These are phyloP conservation scores for Solenodon paradoxus DNA, from an alignment of 2,113 vertebrate genomes.

Conservation along the genomic window DNA sequence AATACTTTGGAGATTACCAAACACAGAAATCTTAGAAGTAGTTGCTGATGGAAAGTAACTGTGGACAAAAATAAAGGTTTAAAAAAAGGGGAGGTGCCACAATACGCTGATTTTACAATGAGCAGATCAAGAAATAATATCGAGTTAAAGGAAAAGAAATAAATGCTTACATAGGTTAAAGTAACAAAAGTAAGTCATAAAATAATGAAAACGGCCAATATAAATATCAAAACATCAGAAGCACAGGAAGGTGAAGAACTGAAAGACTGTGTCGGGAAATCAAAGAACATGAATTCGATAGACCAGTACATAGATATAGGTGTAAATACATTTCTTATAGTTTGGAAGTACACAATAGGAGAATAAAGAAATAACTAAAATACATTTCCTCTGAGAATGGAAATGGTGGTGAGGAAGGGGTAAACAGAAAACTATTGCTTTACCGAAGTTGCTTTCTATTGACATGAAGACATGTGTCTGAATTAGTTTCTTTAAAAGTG, in stretches of 20 bases:
- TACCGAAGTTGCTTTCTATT: background rate
- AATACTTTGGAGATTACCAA: background rate
- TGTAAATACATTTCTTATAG: background rate
- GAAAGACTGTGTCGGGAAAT: background rate
- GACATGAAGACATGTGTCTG: background rate
- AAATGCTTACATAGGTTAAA: background rate
- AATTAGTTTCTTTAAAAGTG: background rate
- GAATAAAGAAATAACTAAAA: background rate
- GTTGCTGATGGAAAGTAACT: background rate
- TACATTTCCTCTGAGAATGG: background rate
- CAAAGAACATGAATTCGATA: background rate
- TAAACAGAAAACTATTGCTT: background rate
- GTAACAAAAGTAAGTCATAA: background rate
- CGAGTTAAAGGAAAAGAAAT: background rate
- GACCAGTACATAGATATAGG: background rate
- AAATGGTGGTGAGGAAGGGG: background rate
- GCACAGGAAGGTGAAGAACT: background rate
- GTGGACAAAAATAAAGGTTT: background rate
- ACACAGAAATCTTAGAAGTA: background rate
- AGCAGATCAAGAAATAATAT: background rate
- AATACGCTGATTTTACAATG: background rate
- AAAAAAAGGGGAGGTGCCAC: background rate
- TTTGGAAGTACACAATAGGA: background rate
- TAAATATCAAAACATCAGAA: background rate
- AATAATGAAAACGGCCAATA: background rate